A percentile compares a stretch with the other conserved stretches of the same genome.
phyloP scores from a whole-genome alignment of 1,140 invertebrate species.

The Ooceraea biroi region DNA sequence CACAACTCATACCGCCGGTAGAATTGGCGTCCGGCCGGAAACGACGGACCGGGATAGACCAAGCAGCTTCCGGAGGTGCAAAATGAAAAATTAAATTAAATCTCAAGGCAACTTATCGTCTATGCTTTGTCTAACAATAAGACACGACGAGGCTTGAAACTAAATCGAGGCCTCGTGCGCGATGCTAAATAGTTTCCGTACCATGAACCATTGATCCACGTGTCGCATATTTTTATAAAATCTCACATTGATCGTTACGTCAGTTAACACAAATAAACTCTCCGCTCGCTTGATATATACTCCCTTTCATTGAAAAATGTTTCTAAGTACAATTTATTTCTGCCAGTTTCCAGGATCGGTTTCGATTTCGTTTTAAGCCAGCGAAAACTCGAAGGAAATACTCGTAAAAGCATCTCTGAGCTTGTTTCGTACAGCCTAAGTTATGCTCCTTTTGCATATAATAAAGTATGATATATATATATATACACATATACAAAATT shows the following conservation, averaged over 20 bases:
- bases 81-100: conserved; percentile 28
- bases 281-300: conserved; percentile 36
- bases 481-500: neutral
- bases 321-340: conserved; percentile 42
- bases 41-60: neutral
- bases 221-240: conserved; percentile 56
- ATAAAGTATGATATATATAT: conserved; percentile 50
- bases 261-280: conserved; percentile 48
- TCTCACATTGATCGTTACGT: conserved; percentile 51
- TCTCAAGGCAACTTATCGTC: conserved; percentile 35
- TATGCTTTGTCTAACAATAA: conserved; percentile 21
- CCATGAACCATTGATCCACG: conserved; percentile 12
- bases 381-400: neutral
- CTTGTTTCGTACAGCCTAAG: conserved; percentile 50
- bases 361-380: conserved; percentile 45
- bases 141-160: conserved; percentile 25
- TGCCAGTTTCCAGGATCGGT: conserved; percentile 13
- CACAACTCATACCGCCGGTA: neutral
- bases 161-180: conserved; percentile 19
- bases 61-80: neutral
- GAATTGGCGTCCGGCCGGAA: conserved; percentile 3
- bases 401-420: conserved; percentile 1
- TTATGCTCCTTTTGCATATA: conserved; percentile 32
- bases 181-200: conserved; percentile 7
- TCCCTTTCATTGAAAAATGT: no score